These are phyloP conservation scores for Rhyacophila brunnea DNA, from an alignment of 1,140 invertebrate genomes.

Conservation along the genomic window DNA sequence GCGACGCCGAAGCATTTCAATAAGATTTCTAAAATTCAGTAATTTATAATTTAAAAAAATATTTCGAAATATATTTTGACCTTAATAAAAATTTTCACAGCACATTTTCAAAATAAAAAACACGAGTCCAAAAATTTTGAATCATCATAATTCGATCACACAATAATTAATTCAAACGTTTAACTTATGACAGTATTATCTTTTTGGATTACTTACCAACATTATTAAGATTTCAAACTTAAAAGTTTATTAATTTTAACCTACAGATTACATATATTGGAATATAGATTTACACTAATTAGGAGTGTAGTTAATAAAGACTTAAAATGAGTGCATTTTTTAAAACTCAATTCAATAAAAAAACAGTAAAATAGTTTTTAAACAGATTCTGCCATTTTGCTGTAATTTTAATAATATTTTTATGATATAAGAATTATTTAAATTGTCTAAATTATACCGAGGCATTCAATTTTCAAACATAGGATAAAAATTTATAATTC, in stretches of 20 bases:
- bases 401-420: too few species aligned
- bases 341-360: too few species aligned
- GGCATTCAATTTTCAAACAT: too few species aligned
- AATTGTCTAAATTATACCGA: too few species aligned
- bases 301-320: conserved; percentile 10
- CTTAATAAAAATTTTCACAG: conserved; percentile 28
- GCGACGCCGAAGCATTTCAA: conserved; percentile 2
- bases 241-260: conserved; percentile 14
- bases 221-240: conserved; percentile 27
- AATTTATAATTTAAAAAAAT: conserved; percentile 15
- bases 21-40: conserved; percentile 6
- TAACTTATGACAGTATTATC: conserved; percentile 13
- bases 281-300: conserved; percentile 23
- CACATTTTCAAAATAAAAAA: conserved; percentile 20
- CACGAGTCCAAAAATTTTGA: too few species aligned
- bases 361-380: too few species aligned
- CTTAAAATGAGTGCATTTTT: conserved; percentile 11
- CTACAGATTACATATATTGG: conserved; percentile 24
- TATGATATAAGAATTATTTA: too few species aligned
- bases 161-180: conserved; percentile 8
- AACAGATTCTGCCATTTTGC: too few species aligned
- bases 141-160: too few species aligned
- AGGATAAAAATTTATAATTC: too few species aligned
- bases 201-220: conserved; percentile 21
- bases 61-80: conserved; percentile 19